phyloP scores from a whole-genome alignment of 2,113 vertebrate genomes.

The Campylomormyrus numenius region DNA sequence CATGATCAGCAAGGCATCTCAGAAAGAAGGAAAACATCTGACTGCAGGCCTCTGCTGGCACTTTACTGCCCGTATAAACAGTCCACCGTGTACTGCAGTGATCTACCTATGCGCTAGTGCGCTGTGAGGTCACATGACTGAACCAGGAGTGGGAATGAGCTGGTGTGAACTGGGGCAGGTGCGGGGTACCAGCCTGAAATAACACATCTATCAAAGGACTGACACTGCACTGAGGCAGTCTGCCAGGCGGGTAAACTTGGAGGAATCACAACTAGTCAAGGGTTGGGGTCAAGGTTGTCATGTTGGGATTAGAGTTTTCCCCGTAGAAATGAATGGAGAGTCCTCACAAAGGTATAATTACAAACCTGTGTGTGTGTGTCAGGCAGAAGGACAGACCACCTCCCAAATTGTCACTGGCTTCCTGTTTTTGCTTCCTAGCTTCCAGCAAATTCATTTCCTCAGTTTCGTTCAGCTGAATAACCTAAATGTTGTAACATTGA shows the following conservation, averaged over 20 bases:
- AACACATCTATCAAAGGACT: background rate
- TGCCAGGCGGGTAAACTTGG: background rate
- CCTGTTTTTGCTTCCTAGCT: background rate
- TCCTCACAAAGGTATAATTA: background rate
- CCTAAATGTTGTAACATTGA: background rate
- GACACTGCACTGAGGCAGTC: background rate
- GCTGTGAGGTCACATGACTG: background rate
- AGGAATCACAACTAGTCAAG: background rate
- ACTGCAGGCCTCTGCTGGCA: background rate
- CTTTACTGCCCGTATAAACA: background rate
- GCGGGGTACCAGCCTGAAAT: background rate
- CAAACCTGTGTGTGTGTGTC: background rate
- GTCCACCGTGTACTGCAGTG: background rate
- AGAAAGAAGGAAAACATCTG: background rate
- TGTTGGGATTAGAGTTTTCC: background rate
- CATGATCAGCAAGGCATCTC: background rate
- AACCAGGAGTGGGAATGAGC: background rate
- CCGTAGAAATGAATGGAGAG: background rate
- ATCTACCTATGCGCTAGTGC: background rate
- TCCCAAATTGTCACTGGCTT: background rate
- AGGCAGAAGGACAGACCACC: background rate
- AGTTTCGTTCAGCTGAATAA: constrained; percentile 1
- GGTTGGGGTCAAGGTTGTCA: background rate
- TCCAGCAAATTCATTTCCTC: background rate
- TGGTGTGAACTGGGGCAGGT: background rate